Conservation (phyloP, 2,797 vertebrate species). For the Mallotus villosus region DNA sequence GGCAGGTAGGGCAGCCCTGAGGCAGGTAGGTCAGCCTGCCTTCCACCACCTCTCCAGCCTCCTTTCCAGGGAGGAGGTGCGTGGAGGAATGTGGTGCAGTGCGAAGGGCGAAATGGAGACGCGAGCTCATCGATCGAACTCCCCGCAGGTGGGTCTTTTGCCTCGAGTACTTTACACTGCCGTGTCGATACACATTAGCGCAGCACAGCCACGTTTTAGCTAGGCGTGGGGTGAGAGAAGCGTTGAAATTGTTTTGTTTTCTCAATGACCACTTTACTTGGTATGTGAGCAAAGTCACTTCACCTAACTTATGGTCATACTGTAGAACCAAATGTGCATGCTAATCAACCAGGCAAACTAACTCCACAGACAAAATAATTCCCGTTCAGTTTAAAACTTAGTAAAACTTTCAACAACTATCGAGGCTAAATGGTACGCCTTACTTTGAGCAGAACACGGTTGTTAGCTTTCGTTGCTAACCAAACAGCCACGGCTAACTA, state of each 20-base stretch:
- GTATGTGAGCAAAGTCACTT: too few relatives aligned
- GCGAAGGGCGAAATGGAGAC: constrained; percentile 51
- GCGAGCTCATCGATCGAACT: constrained; percentile 50
- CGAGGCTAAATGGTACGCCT: too few relatives aligned
- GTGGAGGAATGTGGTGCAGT: constrained; percentile 36
- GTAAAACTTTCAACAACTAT: too few relatives aligned
- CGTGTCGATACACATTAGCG: constrained; percentile 54
- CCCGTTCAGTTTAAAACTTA: too few relatives aligned
- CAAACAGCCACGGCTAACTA: not conserved
- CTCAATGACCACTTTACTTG: too few relatives aligned
- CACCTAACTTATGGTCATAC: too few relatives aligned
- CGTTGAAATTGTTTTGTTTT: constrained; percentile 28
- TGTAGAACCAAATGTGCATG: too few relatives aligned
- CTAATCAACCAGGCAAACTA: too few relatives aligned
- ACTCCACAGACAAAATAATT: too few relatives aligned
- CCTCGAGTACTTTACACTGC: constrained; percentile 45
- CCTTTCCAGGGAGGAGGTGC: constrained; percentile 13
- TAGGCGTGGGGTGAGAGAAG: constrained; percentile 34
- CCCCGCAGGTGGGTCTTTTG: constrained; percentile 27
- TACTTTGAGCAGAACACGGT: too few relatives aligned
- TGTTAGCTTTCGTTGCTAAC: too few relatives aligned
- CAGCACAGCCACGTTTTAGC: constrained; percentile 38
- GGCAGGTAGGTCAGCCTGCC: constrained; percentile 63
- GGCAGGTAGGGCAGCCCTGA: too few relatives aligned
- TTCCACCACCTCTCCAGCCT: not conserved